Percentiles rank a stretch among this genome's conserved stretches.
Conservation (phyloP, 1,140 invertebrate genomes). For the Drosophila littoralis region DNA sequence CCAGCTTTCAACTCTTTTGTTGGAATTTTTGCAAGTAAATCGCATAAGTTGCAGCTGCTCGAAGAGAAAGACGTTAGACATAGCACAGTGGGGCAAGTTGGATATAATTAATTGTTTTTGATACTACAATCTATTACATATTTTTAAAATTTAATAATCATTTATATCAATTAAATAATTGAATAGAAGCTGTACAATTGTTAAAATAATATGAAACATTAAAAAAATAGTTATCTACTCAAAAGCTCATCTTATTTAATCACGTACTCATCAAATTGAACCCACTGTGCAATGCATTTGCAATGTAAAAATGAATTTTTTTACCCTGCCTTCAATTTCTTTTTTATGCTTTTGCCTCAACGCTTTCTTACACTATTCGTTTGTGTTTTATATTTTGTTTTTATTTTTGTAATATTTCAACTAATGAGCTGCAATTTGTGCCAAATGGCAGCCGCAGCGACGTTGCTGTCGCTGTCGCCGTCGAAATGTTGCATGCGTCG, state of each 20-base stretch:
- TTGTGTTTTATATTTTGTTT: background rate
- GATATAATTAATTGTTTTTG: too few relatives aligned
- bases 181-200: too few relatives aligned
- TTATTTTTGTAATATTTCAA: slow-evolving; percentile 45
- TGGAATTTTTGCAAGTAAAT: slow-evolving; percentile 66
- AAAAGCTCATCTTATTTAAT: background rate
- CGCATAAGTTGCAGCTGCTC: slow-evolving; percentile 75
- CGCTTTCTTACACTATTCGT: slow-evolving; percentile 33
- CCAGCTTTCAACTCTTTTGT: slow-evolving; percentile 55
- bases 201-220: too few relatives aligned
- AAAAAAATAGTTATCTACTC: too few relatives aligned
- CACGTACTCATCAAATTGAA: background rate
- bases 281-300: slow-evolving; percentile 57
- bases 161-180: too few relatives aligned
- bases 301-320: slow-evolving; percentile 51
- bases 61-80: background rate
- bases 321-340: slow-evolving; percentile 52
- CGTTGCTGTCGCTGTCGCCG: background rate
- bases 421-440: slow-evolving; percentile 80
- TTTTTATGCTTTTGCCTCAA: slow-evolving; percentile 63
- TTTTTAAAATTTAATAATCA: too few relatives aligned
- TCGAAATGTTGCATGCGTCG: slow-evolving; percentile 54
- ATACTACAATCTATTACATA: too few relatives aligned
- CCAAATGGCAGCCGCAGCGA: slow-evolving; percentile 56
- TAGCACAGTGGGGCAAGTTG: slow-evolving; percentile 26